These are phyloP conservation scores for Procambarus virginalis DNA, from an alignment of 1,140 invertebrate species.

Conservation along the genomic window DNA sequence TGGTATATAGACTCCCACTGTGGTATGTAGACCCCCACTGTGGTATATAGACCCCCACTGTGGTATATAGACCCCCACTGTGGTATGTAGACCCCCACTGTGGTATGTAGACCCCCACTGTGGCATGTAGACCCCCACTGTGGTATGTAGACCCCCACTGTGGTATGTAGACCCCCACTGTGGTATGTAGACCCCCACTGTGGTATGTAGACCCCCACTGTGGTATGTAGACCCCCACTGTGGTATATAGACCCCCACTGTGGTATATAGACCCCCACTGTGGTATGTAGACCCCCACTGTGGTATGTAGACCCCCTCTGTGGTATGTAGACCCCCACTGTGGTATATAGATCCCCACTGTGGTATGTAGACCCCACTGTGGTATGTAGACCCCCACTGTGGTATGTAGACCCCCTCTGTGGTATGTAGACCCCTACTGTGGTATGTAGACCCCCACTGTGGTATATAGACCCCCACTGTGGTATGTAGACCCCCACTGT, in stretches of 20 bases:
- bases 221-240: background rate
- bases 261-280: background rate
- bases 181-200: background rate
- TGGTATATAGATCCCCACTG: background rate
- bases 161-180: background rate
- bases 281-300: background rate
- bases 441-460: no score
- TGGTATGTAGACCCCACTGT: no score
- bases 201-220: background rate
- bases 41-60: background rate
- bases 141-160: background rate
- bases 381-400: no score
- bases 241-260: background rate
- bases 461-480: no score
- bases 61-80: background rate
- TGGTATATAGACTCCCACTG: background rate
- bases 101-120: background rate
- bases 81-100: background rate
- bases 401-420: no score
- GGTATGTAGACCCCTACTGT: no score
- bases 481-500: no score
- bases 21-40: background rate
- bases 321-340: background rate
- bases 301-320: background rate
- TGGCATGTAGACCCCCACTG: background rate